Evolutionary conservation across 2,888 invertebrate species (phyloP).

Genomic region (Ophioninae sp.): DNA sequence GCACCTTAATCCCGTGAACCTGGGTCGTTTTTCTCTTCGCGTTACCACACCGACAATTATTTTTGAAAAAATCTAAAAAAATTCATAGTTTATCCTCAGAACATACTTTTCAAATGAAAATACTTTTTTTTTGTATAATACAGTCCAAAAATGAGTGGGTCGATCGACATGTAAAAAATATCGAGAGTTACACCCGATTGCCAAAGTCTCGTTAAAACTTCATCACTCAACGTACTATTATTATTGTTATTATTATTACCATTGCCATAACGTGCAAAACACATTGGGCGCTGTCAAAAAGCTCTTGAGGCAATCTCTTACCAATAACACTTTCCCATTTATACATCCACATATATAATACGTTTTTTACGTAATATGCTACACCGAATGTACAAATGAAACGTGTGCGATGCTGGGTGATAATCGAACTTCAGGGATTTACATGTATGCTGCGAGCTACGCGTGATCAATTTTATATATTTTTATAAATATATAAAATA

Average conservation of each 20-base stretch:
- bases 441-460: conserved; percentile 56
- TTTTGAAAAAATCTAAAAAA: no score
- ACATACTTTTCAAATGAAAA: no score
- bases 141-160: not conserved
- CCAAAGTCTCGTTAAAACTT: conserved; percentile 34
- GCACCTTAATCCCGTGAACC: no score
- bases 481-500: no score
- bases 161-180: not conserved
- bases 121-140: no score
- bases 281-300: conserved; percentile 72
- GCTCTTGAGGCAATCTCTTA: conserved; percentile 65
- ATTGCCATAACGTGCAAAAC: conserved; percentile 74
- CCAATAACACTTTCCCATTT: conserved; percentile 21
- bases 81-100: no score
- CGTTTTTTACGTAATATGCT: conserved; percentile 24
- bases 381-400: conserved; percentile 42
- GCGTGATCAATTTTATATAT: no score
- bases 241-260: conserved; percentile 72
- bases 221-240: conserved; percentile 64
- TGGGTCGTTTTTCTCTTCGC: no score
- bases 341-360: conserved; percentile 50
- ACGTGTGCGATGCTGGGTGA: conserved; percentile 50
- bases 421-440: conserved; percentile 38
- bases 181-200: conserved; percentile 26
- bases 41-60: not conserved